Evolutionary conservation across 2,888 invertebrate species (phyloP).

Genomic region (Heliconius erato): DNA sequence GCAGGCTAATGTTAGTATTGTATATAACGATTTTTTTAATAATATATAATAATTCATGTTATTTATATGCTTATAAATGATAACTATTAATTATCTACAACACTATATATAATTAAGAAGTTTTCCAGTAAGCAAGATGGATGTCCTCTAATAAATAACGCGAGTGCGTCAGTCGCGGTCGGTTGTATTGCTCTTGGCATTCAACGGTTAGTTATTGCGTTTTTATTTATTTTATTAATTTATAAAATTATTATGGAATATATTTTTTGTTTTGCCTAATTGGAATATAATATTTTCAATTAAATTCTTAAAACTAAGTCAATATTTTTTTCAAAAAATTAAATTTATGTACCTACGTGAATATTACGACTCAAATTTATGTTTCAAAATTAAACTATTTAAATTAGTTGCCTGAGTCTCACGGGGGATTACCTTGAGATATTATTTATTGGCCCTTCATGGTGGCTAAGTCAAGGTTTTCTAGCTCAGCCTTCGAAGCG

Average conservation of each 20-base stretch:
- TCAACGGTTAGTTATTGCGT: conserved; percentile 4
- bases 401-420: too few species aligned
- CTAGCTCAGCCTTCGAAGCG: too few species aligned
- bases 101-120: conserved; percentile 14
- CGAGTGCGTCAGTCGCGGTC: conserved; percentile 28
- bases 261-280: neutral
- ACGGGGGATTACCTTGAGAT: too few species aligned
- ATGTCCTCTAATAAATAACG: conserved; percentile 29
- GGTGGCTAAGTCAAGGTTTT: too few species aligned
- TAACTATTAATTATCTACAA: conserved; percentile 16
- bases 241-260: neutral
- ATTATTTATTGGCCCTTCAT: too few species aligned
- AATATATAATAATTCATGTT: neutral
- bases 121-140: conserved; percentile 23
- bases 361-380: too few species aligned
- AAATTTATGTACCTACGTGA: too few species aligned
- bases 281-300: neutral
- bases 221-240: conserved; percentile 15
- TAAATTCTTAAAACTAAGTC: neutral
- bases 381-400: too few species aligned
- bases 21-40: too few species aligned
- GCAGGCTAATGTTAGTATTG: too few species aligned
- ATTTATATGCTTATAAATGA: neutral
- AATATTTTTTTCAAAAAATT: too few species aligned
- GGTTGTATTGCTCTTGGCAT: conserved; percentile 36